These are phyloP conservation scores for Trisateles emortualis DNA, from an alignment of 2,888 invertebrate species.

Conservation along the genomic window DNA sequence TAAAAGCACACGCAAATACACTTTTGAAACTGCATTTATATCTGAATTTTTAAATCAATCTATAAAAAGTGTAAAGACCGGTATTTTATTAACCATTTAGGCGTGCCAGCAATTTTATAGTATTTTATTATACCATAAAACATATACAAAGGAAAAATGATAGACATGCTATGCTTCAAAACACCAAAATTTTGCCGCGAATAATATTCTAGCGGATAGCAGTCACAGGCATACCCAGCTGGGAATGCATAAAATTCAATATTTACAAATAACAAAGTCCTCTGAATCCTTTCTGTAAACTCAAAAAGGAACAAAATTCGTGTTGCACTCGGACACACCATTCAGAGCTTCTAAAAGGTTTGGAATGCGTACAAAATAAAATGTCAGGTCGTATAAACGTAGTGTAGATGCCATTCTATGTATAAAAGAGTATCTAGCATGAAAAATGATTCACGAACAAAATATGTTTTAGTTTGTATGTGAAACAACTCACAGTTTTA, in stretches of 20 bases:
- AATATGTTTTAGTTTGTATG: neutral
- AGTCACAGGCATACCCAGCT: neutral
- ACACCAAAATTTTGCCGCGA: too few species aligned
- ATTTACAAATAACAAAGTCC: slow-evolving; percentile 15
- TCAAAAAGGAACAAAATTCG: slow-evolving; percentile 24
- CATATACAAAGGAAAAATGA: too few species aligned
- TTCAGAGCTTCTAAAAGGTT: slow-evolving; percentile 36
- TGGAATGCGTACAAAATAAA: slow-evolving; percentile 31
- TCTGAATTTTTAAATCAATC: too few species aligned
- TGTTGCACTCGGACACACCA: slow-evolving; percentile 13
- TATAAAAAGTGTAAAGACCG: too few species aligned
- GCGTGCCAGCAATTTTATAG: too few species aligned
- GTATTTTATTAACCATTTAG: too few species aligned
- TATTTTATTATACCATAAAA: too few species aligned
- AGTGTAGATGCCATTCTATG: neutral
- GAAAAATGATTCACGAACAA: too few species aligned
- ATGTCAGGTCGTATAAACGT: slow-evolving; percentile 24
- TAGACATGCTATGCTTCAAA: too few species aligned
- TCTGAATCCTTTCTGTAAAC: slow-evolving; percentile 10
- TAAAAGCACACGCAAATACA: too few species aligned
- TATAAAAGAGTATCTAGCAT: too few species aligned
- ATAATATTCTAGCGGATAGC: neutral
- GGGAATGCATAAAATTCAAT: slow-evolving; percentile 13
- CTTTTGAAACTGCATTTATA: too few species aligned
- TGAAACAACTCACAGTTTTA: slow-evolving; percentile 1